phyloP scores from a whole-genome alignment of 2,113 vertebrate genomes.

The Phainopepla nitens region DNA sequence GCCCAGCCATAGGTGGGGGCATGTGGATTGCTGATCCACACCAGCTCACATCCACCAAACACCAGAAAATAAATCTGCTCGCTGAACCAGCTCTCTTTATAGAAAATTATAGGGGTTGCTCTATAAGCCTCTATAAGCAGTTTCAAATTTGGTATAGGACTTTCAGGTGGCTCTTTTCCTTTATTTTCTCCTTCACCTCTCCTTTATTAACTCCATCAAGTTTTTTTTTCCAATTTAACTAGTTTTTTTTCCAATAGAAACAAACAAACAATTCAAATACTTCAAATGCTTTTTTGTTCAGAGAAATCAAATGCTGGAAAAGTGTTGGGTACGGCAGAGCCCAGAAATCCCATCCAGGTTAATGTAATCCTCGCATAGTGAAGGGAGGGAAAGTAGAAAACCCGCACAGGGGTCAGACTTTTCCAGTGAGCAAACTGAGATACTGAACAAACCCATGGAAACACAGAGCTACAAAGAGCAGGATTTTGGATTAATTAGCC shows the following conservation, averaged over 20 bases:
- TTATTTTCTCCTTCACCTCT: background rate
- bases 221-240: accelerated
- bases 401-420: background rate
- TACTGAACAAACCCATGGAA: background rate
- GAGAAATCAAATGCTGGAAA: background rate
- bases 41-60: background rate
- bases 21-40: background rate
- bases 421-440: background rate
- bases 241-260: background rate
- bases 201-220: background rate
- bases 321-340: background rate
- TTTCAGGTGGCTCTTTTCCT: background rate
- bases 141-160: background rate
- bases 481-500: background rate
- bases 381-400: background rate
- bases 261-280: background rate
- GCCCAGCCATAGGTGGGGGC: background rate
- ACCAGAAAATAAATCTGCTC: background rate
- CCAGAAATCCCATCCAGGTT: background rate
- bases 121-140: background rate
- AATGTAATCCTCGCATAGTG: background rate
- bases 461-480: background rate
- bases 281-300: background rate
- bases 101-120: background rate
- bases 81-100: background rate